Conservation (phyloP, 2,797 vertebrate species). For the Falco novaeseelandiae region DNA sequence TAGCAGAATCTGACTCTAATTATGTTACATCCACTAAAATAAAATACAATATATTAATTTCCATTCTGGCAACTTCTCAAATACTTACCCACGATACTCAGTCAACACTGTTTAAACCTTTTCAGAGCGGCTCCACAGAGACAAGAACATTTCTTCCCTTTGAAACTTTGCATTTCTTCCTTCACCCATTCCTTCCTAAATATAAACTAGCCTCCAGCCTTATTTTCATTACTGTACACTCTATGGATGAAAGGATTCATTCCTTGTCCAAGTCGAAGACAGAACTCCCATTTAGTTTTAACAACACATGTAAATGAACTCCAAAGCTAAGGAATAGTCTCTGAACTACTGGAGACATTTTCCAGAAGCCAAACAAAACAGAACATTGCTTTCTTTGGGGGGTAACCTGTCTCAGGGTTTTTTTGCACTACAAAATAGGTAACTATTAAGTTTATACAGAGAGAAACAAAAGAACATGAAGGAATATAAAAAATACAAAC, state of each 20-base stretch:
- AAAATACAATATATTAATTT: not conserved
- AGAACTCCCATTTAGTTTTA: not conserved
- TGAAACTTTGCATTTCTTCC: not conserved
- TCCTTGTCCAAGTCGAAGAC: not conserved
- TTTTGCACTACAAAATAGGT: not conserved
- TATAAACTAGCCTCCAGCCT: not conserved
- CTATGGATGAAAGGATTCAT: not conserved
- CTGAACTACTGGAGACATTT: not conserved
- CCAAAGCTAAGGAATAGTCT: not conserved
- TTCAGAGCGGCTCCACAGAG: not conserved
- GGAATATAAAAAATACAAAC: not conserved
- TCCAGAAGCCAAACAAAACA: not conserved
- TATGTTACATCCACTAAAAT: fast-evolving
- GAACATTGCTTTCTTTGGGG: not conserved
- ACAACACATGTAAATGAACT: not conserved
- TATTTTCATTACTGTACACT: not conserved
- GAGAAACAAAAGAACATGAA: not conserved
- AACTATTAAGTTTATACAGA: not conserved
- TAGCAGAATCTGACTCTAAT: not conserved
- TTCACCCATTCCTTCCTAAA: not conserved
- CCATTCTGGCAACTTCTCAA: not conserved
- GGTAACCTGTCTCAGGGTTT: not conserved
- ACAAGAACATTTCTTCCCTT: not conserved
- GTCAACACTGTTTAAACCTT: not conserved
- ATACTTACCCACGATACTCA: not conserved